Conservation (phyloP, 2,888 invertebrate species). For the Anagyrus pseudococci region DNA sequence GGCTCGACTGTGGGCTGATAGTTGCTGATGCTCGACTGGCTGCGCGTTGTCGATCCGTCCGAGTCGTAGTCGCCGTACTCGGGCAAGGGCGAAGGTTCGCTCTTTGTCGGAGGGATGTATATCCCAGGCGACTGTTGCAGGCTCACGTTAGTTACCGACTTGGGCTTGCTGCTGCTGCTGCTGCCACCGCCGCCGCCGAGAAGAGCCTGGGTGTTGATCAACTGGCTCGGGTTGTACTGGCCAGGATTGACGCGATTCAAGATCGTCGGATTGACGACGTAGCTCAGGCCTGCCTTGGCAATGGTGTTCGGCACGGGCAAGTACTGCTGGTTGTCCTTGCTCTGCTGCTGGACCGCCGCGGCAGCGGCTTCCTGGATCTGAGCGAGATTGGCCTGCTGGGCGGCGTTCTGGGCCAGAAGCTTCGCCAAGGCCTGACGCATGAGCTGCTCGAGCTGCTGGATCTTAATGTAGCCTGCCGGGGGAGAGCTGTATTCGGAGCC, state of each 20-base stretch:
- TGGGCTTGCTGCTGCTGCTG: constrained; percentile 38
- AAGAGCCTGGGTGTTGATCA: constrained; percentile 29
- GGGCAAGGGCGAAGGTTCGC: constrained; percentile 31
- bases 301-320: constrained; percentile 38
- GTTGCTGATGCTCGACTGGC: constrained; percentile 34
- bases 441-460: constrained; percentile 53
- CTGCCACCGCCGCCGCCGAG: constrained; percentile 31
- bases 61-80: constrained; percentile 51
- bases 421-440: constrained; percentile 52
- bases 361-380: constrained; percentile 28
- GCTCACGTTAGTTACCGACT: constrained; percentile 42
- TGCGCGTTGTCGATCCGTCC: constrained; percentile 36
- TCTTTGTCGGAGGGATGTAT: constrained; percentile 47
- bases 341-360: constrained; percentile 33
- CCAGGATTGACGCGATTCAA: constrained; percentile 40
- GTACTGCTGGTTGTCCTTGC: constrained; percentile 30
- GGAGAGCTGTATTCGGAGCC: constrained; percentile 46
- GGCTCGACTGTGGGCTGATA: constrained; percentile 47
- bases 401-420: constrained; percentile 48
- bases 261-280: constrained; percentile 47
- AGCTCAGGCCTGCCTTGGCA: constrained; percentile 52
- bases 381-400: constrained; percentile 32
- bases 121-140: constrained; percentile 47
- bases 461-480: constrained; percentile 45
- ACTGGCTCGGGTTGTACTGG: constrained; percentile 36